Base-by-base conservation (phyloP, 2,888 invertebrate genomes). In the Coelogynopora nodosa region DNA sequence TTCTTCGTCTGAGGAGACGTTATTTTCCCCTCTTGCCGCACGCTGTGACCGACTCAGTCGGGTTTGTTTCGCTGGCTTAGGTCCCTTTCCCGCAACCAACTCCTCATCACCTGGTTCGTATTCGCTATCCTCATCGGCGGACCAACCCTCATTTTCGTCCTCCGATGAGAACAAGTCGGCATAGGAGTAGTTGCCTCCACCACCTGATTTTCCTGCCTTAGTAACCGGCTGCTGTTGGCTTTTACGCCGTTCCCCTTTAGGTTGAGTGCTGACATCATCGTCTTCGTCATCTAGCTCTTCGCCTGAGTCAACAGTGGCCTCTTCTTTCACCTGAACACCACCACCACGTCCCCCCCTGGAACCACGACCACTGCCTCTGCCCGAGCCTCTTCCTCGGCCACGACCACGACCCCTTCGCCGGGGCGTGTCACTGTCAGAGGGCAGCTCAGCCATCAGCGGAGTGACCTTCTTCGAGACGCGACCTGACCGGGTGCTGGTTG, bases 81-180 rank as follows among this genome's bases (percentile, higher is more conserved):
- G 49, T 49, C 49, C 49, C 49, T 5, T 18, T 49, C 18, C 49
- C 18, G 5, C 49, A 49, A 49, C 49, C 5, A 13, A 5, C 5
- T 80, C 81, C 81, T 80, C 81, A 80, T n/a, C 81, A 80, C 13
- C 27, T 10, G 81, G 81, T 80, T 80, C 81, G 23, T 80, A 80
- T 80, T 80, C 81, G 23, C 81, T 80, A n/a, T 80, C 81, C 27
- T 80, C 81, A n/a, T 5, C 23, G 10, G 29, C 23, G 5, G 49
- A 49, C 49, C 49, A 49, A 18, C 49, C 49, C 18, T 49, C 49
- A 23, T 23, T 27, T 23, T 80, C 81, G 23, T 80, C 81, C 23
- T 27, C 81, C 10, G 81, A 80, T 10, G 81, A 80, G 81, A 80
- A 80, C 23, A 80, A 23, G 23, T 80, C 81, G 5, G 23, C 27